Conservation (phyloP, 2,888 invertebrate genomes). For the Elysia crispata region DNA sequence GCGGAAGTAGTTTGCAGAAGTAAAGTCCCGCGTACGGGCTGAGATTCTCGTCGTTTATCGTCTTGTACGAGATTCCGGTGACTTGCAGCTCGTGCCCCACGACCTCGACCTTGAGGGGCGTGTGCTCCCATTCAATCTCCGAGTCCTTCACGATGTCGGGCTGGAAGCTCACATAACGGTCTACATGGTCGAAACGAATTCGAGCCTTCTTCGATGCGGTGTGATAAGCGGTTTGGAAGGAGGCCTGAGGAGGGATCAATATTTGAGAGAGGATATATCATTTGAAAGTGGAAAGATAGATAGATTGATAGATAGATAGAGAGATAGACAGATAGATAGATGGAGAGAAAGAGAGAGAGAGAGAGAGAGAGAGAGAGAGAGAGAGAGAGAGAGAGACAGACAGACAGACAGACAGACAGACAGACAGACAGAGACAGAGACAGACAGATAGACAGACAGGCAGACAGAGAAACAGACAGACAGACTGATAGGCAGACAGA, state of each 20-base stretch:
- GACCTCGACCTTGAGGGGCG: constrained; percentile 44
- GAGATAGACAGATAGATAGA: background rate
- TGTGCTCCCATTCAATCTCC: constrained; percentile 49
- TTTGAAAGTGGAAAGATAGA: background rate
- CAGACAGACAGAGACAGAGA: background rate
- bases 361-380: background rate
- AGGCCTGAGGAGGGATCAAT: constrained; percentile 43
- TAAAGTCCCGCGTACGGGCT: constrained; percentile 48
- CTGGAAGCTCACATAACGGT: constrained; percentile 51
- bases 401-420: background rate
- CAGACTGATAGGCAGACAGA: too few species aligned
- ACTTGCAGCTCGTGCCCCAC: constrained; percentile 48
- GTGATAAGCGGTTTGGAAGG: constrained; percentile 53
- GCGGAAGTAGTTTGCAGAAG: constrained; percentile 53
- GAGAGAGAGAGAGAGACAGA: background rate
- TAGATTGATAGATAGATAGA: background rate
- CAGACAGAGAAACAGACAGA: too few species aligned
- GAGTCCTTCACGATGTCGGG: constrained; percentile 51
- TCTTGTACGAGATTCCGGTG: constrained; percentile 50
- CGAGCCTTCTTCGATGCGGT: constrained; percentile 47
- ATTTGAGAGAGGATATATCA: too few species aligned
- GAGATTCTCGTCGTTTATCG: constrained; percentile 37
- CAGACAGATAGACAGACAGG: background rate
- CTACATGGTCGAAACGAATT: constrained; percentile 45
- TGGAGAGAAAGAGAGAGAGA: background rate